Evolutionary conservation across 2,888 invertebrate genomes (phyloP).

Genomic region (Caenorhabditis panamensis): DNA sequence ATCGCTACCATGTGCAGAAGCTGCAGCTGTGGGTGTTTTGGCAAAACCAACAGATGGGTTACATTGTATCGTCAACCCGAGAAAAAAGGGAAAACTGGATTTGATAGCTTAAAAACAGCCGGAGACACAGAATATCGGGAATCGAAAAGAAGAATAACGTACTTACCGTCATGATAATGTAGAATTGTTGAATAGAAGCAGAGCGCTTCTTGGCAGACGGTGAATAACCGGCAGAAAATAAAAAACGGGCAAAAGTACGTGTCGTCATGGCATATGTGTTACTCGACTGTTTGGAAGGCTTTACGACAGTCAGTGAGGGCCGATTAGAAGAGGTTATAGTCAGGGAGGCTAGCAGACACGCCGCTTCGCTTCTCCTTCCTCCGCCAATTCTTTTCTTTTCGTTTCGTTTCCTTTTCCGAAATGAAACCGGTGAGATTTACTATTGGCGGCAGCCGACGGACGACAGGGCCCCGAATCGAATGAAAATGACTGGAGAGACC

Average conservation of each 20-base stretch:
- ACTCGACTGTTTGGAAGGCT: conserved; percentile 44
- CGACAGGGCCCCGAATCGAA: conserved; percentile 28
- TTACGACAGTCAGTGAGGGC: conserved; percentile 33
- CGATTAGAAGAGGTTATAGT: conserved; percentile 58
- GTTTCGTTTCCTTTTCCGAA: conserved; percentile 47
- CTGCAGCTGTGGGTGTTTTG: conserved; percentile 16
- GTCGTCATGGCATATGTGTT: conserved; percentile 54
- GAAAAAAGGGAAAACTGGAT: conserved; percentile 28
- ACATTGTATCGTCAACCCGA: not conserved
- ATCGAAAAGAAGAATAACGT: conserved; percentile 33
- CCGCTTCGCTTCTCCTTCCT: conserved; percentile 40
- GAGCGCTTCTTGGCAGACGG: conserved; percentile 53
- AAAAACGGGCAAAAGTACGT: conserved; percentile 60
- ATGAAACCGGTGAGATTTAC: conserved; percentile 62
- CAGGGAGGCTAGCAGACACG: conserved; percentile 28
- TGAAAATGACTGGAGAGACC: conserved; percentile 50
- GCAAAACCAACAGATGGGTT: conserved; percentile 34
- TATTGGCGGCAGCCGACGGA: conserved; percentile 38
- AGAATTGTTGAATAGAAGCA: conserved; percentile 57
- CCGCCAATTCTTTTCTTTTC: conserved; percentile 31
- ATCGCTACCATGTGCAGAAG: conserved; percentile 18
- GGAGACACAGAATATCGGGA: not conserved
- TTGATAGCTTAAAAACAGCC: not conserved
- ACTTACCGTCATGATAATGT: conserved; percentile 64
- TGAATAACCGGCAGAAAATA: conserved; percentile 58